Evolutionary conservation across 2,113 vertebrate genomes (phyloP), one percentile per base, ranked within the genome.

Genomic region (Tragelaphus imberbis): DNA sequence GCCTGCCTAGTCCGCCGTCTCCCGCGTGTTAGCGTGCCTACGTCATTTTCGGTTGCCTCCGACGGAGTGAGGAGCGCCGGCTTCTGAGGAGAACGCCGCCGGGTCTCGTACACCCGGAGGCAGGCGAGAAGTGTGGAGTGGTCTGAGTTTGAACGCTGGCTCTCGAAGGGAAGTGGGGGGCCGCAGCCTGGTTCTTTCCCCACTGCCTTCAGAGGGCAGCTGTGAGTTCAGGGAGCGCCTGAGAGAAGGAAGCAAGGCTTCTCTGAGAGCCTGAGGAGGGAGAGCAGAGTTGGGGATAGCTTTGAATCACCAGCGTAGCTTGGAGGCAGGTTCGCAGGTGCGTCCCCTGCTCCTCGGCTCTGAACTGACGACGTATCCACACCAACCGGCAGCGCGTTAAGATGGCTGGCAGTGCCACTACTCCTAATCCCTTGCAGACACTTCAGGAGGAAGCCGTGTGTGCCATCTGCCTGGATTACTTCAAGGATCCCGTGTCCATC

Each of bases 381-480:
- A 6, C 16, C 79, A 3, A 80, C 30, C 0, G 40, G 33, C 0
- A 7, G 79, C n/a, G 21, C 14, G 1, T 33, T 47, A 71, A 88
- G 0, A 55, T 95, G 13, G 97, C 93, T 11, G 90, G 40, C 3
- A 0, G 1, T 16, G 6, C 84, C 0, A 28, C 28, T 5, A 27
- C 79, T 2, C 71, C 99, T n/a, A 99, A 99, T 98, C 99, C 99
- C 0, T 97, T 99, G 10, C 98, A 98, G 93, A 98, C 98, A 3
- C 97, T 99, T 8, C 98, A 97, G 87, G 98, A 99, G 36, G 99
- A 99, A 44, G 98, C 98, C 0, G 97, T 98, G 7, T 99, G 98
- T 23, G 91, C 98, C 55, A 97, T 99, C 56, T 99, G 98, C 92
- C 94, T 98, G 14, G 98, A 98, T 13, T 98, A 99, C 12, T 98